phyloP scores from a whole-genome alignment of 1,140 invertebrate species.

The Harpegnathos saltator region DNA sequence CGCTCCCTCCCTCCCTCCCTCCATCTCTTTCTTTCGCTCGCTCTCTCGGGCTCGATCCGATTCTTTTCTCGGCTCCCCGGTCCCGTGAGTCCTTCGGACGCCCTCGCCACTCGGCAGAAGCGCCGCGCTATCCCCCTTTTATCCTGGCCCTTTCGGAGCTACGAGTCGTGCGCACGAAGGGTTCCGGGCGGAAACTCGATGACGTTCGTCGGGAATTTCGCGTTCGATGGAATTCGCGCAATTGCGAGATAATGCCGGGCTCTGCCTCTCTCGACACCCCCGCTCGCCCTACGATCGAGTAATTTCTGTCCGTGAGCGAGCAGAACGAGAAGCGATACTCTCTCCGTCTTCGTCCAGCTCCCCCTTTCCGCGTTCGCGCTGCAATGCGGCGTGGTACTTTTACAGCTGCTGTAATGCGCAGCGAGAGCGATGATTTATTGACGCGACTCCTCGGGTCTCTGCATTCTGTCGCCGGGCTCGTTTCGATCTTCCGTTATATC shows the following conservation, averaged over 20 bases:
- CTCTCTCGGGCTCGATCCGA: not conserved
- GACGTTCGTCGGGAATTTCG: slow-evolving; percentile 40
- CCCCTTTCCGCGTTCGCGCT: not conserved
- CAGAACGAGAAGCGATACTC: slow-evolving; percentile 20
- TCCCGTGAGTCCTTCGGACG: not conserved
- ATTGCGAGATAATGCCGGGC: slow-evolving; percentile 46
- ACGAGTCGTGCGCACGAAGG: slow-evolving; percentile 29
- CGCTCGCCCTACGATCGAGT: not conserved
- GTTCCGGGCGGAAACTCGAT: slow-evolving; percentile 37
- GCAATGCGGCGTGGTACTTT: too few relatives aligned
- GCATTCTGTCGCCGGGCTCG: too few relatives aligned
- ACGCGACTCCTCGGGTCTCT: too few relatives aligned
- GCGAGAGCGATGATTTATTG: too few relatives aligned
- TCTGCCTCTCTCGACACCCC: too few relatives aligned
- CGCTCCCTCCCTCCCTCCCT: too few relatives aligned
- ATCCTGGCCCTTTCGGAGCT: slow-evolving; percentile 13
- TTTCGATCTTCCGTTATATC: too few relatives aligned
- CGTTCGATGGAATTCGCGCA: slow-evolving; percentile 47
- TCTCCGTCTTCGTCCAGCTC: not conserved
- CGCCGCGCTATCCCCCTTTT: slow-evolving; percentile 5
- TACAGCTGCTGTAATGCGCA: too few relatives aligned
- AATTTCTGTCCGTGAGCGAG: slow-evolving; percentile 30
- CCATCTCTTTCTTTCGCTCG: not conserved
- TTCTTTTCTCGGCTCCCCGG: not conserved
- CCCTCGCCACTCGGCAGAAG: not conserved